A percentile compares a stretch with the other conserved stretches of the same genome.
These are phyloP conservation scores for Aphelenchoides avenae DNA, from an alignment of 1,140 invertebrate genomes.

Conservation along the genomic window DNA sequence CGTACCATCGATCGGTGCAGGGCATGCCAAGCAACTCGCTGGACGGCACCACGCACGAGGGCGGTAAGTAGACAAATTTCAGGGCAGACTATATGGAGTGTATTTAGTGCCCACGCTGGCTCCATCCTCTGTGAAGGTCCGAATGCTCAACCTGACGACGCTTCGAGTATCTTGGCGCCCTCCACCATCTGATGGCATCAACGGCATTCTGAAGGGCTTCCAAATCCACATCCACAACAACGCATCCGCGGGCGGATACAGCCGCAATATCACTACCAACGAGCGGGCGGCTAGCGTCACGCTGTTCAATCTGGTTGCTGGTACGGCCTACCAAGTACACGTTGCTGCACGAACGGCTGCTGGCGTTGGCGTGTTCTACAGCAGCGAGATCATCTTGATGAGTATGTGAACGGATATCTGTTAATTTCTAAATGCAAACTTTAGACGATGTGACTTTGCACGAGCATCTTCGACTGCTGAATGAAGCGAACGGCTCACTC, in stretches of 20 bases:
- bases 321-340: constrained; percentile 28
- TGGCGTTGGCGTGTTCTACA: constrained; percentile 31
- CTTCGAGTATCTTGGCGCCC: constrained; percentile 41
- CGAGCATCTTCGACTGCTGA: no score
- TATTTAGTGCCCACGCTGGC: constrained; percentile 38
- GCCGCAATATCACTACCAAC: constrained; percentile 40
- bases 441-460: constrained; percentile 9
- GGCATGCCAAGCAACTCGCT: constrained; percentile 69
- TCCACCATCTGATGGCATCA: constrained; percentile 37
- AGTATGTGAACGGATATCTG: constrained; percentile 22
- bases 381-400: constrained; percentile 35
- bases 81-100: no score
- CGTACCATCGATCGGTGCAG: constrained; percentile 76
- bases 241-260: constrained; percentile 28
- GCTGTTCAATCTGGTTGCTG: constrained; percentile 28
- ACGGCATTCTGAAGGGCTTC: constrained; percentile 44
- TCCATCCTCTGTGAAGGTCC: constrained; percentile 33
- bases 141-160: constrained; percentile 40
- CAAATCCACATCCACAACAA: constrained; percentile 39
- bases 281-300: constrained; percentile 37
- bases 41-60: constrained; percentile 62
- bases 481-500: no score
- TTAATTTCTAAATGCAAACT: constrained; percentile 16
- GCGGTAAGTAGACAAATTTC: constrained; percentile 30
- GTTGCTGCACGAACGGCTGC: constrained; percentile 35